Conservation (phyloP, 2,113 vertebrate genomes). For the Eonycteris spelaea region DNA sequence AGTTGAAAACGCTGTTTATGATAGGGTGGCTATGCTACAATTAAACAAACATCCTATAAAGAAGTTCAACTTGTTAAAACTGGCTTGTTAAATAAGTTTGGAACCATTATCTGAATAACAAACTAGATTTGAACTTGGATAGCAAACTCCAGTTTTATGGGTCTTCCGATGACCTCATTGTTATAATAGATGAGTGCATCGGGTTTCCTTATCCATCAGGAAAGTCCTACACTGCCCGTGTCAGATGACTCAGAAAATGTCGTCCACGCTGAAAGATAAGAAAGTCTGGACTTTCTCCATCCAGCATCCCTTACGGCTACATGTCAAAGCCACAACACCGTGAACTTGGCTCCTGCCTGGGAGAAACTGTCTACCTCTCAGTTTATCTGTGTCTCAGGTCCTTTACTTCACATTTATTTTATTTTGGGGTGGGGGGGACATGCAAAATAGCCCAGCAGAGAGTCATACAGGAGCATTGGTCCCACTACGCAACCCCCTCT, state of each 20-base stretch:
- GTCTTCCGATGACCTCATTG: conserved; percentile 49
- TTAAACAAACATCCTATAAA: conserved; percentile 62
- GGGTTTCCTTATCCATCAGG: conserved; percentile 31
- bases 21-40: not conserved
- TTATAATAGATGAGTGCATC: conserved; percentile 49
- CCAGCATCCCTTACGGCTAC: not conserved
- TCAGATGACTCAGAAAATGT: conserved; percentile 47
- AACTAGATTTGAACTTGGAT: conserved; percentile 63
- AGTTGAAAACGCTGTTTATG: conserved; percentile 27
- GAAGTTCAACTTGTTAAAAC: conserved; percentile 64
- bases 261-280: not conserved
- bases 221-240: not conserved
- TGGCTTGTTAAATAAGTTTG: conserved; percentile 61
- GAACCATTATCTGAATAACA: conserved; percentile 53
- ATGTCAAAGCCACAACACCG: not conserved
- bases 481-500: not conserved
- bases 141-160: conserved; percentile 3
- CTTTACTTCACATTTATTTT: not conserved
- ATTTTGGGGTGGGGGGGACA: not conserved
- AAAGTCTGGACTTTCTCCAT: not conserved
- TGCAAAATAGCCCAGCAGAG: not conserved
- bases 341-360: not conserved
- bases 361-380: not conserved
- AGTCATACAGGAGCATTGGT: not conserved
- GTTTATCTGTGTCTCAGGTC: not conserved